Evolutionary conservation across 2,888 invertebrate genomes (phyloP), one percentile per base, ranked within the genome.

Genomic region (Philereme transversata): DNA sequence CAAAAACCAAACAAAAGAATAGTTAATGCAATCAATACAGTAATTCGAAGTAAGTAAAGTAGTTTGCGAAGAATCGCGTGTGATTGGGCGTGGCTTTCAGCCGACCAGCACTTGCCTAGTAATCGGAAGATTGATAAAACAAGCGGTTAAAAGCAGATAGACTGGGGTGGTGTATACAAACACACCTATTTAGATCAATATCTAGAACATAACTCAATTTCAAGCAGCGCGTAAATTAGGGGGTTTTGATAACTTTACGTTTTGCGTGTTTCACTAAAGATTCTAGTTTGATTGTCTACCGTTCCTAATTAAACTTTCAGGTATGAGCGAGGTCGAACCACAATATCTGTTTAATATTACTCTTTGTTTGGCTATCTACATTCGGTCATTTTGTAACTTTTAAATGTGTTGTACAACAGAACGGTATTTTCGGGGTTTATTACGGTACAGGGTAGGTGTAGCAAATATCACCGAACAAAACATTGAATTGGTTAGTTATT

Each of bases 91-190:
- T 70, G 76, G 75, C 67, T 11, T 50, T 62, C 65, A 44, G 53
- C 64, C 64, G 53, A 60, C 71, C 59, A 69, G 61, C 69, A 69
- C 70, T 64, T 73, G 73, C 71, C 69, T 71, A 68, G 77, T 75
- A 81, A 84, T 83, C 77, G 78, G 74, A 74, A 80, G 78, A 79
- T 79, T 82, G 83, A 82, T 84, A 84, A 81, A 81, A 77, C 77
- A 76, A 73, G 75, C 74, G 74, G 60, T 74, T 71, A 67, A 73
- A 51, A 66, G 72, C 67, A 73, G 74, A 78, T 74, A 76, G 70
- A 74, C 73, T 73, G 71, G 43, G 54, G 47, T 52, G 51, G 70
- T 72, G 70, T 74, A 73, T 73, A 77, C 78, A 76, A 74, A 79
- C 77, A 75, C 58, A 70, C 57, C 64, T 71, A 75, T 76, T 73